Evolutionary conservation across 2,888 invertebrate species (phyloP).

Genomic region (Brachypalpus laphriformis): DNA sequence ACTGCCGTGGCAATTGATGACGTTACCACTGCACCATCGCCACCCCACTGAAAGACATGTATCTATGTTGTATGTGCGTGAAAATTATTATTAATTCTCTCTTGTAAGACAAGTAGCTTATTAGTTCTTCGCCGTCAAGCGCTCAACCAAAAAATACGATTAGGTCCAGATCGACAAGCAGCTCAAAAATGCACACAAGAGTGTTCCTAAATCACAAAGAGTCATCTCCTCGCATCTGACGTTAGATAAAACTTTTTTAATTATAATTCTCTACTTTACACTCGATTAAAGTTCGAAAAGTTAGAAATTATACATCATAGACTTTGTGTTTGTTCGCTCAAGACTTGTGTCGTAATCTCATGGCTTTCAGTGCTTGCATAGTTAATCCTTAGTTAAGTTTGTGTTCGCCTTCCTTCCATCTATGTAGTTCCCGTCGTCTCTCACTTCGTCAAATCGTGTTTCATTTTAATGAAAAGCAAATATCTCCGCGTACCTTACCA

Average conservation of each 20-base stretch:
- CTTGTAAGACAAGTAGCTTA: too few species aligned
- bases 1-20: too few species aligned
- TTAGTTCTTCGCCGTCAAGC: too few species aligned
- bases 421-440: neutral
- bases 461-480: constrained; percentile 59
- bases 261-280: constrained; percentile 59
- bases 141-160: neutral
- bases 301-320: constrained; percentile 27
- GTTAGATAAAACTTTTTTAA: constrained; percentile 53
- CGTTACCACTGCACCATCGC: too few species aligned
- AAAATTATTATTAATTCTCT: too few species aligned
- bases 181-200: neutral
- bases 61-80: too few species aligned
- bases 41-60: too few species aligned
- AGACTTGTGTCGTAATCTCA: constrained; percentile 39
- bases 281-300: constrained; percentile 58
- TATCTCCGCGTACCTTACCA: constrained; percentile 14
- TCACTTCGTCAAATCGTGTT: constrained; percentile 7
- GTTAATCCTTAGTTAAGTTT: constrained; percentile 42
- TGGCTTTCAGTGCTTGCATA: constrained; percentile 4
- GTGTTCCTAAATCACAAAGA: neutral
- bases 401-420: constrained; percentile 15
- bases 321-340: constrained; percentile 17
- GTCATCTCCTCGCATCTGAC: neutral
- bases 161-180: neutral